Evolutionary conservation across 2,113 vertebrate genomes (phyloP).

Genomic region (Tyto alba): DNA sequence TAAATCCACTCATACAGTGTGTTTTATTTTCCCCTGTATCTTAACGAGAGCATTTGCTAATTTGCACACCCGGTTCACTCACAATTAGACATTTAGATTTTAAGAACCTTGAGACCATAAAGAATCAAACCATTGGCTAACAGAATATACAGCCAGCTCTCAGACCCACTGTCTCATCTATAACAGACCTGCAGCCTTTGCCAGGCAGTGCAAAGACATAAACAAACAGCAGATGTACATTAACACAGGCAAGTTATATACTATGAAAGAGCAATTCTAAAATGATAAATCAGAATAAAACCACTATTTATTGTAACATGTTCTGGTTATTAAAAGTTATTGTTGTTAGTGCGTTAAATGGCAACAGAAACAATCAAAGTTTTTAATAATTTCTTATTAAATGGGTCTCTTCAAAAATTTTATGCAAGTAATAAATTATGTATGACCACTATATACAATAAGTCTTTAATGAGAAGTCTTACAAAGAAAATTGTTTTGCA

Average conservation of each 20-base stretch:
- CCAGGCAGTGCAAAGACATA: background rate
- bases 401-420: background rate
- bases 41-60: background rate
- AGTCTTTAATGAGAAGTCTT: background rate
- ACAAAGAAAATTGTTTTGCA: background rate
- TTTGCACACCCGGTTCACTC: background rate
- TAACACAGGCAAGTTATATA: background rate
- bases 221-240: background rate
- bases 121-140: background rate
- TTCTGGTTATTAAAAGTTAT: background rate
- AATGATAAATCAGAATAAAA: background rate
- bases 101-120: background rate
- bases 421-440: background rate
- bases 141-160: background rate
- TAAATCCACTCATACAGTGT: background rate
- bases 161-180: background rate
- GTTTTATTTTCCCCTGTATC: background rate
- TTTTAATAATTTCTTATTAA: background rate
- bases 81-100: background rate
- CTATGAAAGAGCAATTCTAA: background rate
- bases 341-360: background rate
- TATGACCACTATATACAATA: background rate
- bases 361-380: background rate
- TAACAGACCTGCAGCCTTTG: background rate
- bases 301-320: background rate